Base-by-base conservation (phyloP, 2,113 vertebrate species). In the Silurus meridionalis region DNA sequence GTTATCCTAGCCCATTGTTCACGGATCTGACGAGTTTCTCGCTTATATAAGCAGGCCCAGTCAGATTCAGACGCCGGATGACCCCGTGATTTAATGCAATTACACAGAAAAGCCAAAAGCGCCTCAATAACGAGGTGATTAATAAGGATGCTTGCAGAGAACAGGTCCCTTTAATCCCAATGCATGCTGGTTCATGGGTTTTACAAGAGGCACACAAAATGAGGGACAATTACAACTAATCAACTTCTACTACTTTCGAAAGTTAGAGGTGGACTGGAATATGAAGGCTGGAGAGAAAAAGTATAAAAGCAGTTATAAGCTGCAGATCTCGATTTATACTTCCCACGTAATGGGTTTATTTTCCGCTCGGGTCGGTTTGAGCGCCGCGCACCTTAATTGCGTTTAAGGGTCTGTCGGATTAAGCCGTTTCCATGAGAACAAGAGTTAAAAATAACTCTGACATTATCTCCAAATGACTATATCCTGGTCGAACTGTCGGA, bases 41-140 rank as follows among this genome's bases (percentile, higher is more conserved):
- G 57, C 78, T 90, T 90, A 89, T 72, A 85, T 89, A 89, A 90
- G 71, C 57, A 81, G 19, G 78, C 58, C 83, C 72, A 61, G 72
- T 64, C 78, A 88, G 84, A 90, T 88, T 89, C 89, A 85, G 71
- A 57, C 48, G 83, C 83, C 83, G 61, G 50, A 81, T 83, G 90
- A 88, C 61, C 61, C 53, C 67, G 66, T 66, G 79, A 74, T 77
- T 78, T 86, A 85, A 90, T 52, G 57, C 71, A 91, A 91, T 90
- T 87, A 91, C 87, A 82, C 58, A 67, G 81, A 66, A 85, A 87
- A 69, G 48, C 13, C 19, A 37, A 6, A 79, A 83, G 88, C 74
- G 48, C 60, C 79, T 75, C 46, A 48, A 85, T 84, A 89, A 86
- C 83, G 79, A 81, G 74, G 86, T 28, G 69, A 89, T 90, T 89